These are phyloP conservation scores for Notodonta ziczac DNA, from an alignment of 2,888 invertebrate species.

Conservation along the genomic window DNA sequence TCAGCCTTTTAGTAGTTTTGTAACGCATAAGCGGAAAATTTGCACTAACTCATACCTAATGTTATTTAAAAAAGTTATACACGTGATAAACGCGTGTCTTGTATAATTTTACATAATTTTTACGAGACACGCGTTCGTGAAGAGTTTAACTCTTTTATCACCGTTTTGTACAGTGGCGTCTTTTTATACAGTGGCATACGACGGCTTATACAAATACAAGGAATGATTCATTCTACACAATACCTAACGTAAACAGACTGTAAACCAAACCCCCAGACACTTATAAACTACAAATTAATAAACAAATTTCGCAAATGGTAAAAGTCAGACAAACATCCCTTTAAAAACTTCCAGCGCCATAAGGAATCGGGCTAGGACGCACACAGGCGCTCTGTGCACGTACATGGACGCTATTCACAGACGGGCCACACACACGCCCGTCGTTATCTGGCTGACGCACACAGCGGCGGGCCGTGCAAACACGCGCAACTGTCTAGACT, in stretches of 20 bases:
- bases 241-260: neutral
- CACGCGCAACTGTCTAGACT: constrained; percentile 72
- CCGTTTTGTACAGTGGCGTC: neutral
- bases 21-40: neutral
- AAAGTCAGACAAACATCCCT: constrained; percentile 28
- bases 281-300: constrained; percentile 10
- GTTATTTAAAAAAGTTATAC: too few relatives aligned
- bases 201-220: neutral
- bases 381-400: constrained; percentile 19
- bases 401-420: constrained; percentile 28
- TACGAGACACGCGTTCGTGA: too few relatives aligned
- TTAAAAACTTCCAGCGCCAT: constrained; percentile 33
- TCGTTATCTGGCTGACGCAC: constrained; percentile 40
- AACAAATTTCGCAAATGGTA: constrained; percentile 20
- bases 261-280: neutral
- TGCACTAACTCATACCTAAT: neutral
- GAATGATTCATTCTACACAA: neutral
- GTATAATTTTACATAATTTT: too few relatives aligned
- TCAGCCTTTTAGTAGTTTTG: too few relatives aligned
- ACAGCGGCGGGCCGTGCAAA: constrained; percentile 49
- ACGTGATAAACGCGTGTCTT: too few relatives aligned
- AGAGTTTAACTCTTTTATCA: too few relatives aligned
- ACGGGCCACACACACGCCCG: constrained; percentile 35
- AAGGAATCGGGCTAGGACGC: constrained; percentile 25
- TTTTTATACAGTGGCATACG: neutral